Base-by-base conservation (phyloP, 2,888 invertebrate species). In the Pyralis farinalis region DNA sequence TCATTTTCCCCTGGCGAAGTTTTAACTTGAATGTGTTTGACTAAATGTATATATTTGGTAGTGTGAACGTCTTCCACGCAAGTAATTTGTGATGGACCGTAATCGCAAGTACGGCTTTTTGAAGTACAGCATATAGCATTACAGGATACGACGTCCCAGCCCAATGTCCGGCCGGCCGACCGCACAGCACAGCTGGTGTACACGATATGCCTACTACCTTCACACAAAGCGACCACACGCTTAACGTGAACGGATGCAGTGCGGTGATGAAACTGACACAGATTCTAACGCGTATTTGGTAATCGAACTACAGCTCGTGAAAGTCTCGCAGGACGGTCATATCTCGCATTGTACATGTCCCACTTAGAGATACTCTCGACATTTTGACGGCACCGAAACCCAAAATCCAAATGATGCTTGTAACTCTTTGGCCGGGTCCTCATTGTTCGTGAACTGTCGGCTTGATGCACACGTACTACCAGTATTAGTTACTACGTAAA, bases 221-320 rank as follows among this genome's bases (percentile, higher is more conserved):
- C 51, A 71, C 69, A 71, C 73, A 68, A 72, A 71, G 63, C 70
- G 61, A 67, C 62, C 71, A 70, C 69, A 63, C 66, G 67, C 67
- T 65, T 66, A 61, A 70, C 65, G 69, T 65, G 78, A 79, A 62
- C 82, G 84, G 82, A 84, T 82, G 81, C 83, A 77, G 75, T 68
- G 71, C 69, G 66, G 77, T 87, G 87, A 87, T 85, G 87, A 87
- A 86, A 86, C 82, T 85, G 87, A 86, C 87, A 87, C 85, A 88
- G 84, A 84, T 87, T 86, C 87, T 86, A 86, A 84, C 82, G 79
- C 76, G 79, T 77, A 84, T 88, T 88, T 87, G 85, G 87, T 86
- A 87, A 88, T 87, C 85, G 79, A 81, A 84, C 76, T 76, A 75
- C 79, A 76, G 75, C 72, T 75, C 84, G 86, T 85, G 86, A 88